Percentiles rank a stretch among this genome's conserved stretches.
phyloP scores from a whole-genome alignment of 2,113 vertebrate species.

The Limnothrissa miodon region DNA sequence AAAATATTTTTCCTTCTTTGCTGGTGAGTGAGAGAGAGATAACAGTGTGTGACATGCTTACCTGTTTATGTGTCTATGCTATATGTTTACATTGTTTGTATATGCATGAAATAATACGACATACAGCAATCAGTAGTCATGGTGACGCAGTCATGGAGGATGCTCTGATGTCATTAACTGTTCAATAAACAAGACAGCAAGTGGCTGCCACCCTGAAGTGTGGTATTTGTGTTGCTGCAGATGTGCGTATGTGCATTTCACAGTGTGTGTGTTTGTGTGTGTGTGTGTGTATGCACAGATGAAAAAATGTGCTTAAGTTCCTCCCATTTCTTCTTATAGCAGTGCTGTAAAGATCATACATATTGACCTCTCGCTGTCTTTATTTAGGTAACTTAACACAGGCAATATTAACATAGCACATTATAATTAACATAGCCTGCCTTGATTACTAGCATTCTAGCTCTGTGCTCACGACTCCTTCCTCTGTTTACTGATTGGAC shows the following conservation, averaged over 20 bases:
- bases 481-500: too few species aligned
- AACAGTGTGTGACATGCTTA: not conserved
- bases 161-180: constrained; percentile 22
- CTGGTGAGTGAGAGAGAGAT: not conserved
- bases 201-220: not conserved
- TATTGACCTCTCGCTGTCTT: too few species aligned
- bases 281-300: not conserved
- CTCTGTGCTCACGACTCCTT: too few species aligned
- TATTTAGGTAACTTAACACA: too few species aligned
- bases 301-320: too few species aligned
- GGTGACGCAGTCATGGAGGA: not conserved
- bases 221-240: not conserved
- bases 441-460: too few species aligned
- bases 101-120: not conserved
- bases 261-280: not conserved
- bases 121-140: not conserved
- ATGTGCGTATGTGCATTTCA: not conserved
- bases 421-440: too few species aligned
- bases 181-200: not conserved
- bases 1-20: not conserved
- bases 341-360: too few species aligned
- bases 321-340: too few species aligned
- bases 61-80: not conserved
- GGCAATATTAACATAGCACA: too few species aligned
- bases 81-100: not conserved